A percentile compares a stretch with the other conserved stretches of the same genome.
Conservation (phyloP, 2,113 vertebrate species). For the Monarcha castaneiventris region DNA sequence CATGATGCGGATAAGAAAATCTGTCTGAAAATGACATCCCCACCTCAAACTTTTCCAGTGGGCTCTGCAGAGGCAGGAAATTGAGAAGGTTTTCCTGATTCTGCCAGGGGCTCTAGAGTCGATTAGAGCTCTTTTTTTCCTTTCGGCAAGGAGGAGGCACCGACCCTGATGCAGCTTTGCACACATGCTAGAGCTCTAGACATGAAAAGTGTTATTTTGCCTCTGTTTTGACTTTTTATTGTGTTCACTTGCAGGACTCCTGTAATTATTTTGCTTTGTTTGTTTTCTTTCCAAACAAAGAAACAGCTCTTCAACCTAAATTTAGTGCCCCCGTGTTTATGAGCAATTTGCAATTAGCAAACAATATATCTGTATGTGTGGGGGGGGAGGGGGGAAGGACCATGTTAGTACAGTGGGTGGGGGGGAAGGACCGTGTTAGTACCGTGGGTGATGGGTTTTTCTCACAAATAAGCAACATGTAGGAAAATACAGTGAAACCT, state of each 20-base stretch:
- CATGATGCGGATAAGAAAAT: neutral
- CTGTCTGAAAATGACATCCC: neutral
- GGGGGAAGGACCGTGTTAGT: neutral
- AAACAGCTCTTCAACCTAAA: neutral
- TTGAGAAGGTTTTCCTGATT: neutral
- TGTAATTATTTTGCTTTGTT: slow-evolving; percentile 31
- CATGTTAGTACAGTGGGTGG: too few species aligned
- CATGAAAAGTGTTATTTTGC: neutral
- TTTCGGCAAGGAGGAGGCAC: neutral
- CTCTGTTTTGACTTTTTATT: neutral
- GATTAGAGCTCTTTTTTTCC: neutral
- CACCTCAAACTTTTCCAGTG: neutral
- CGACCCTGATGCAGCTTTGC: neutral
- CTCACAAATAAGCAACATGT: neutral
- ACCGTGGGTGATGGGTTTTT: neutral
- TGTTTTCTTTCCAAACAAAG: slow-evolving; percentile 10
- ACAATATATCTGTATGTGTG: neutral
- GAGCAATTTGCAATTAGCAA: neutral
- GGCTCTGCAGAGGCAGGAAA: neutral
- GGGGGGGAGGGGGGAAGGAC: too few species aligned
- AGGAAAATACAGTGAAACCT: neutral
- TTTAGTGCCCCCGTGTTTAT: neutral
- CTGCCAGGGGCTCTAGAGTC: neutral
- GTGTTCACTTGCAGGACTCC: neutral
- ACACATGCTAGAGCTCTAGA: neutral